These are phyloP conservation scores for Vespertilio murinus DNA, from an alignment of 2,797 vertebrate genomes.

Conservation along the genomic window DNA sequence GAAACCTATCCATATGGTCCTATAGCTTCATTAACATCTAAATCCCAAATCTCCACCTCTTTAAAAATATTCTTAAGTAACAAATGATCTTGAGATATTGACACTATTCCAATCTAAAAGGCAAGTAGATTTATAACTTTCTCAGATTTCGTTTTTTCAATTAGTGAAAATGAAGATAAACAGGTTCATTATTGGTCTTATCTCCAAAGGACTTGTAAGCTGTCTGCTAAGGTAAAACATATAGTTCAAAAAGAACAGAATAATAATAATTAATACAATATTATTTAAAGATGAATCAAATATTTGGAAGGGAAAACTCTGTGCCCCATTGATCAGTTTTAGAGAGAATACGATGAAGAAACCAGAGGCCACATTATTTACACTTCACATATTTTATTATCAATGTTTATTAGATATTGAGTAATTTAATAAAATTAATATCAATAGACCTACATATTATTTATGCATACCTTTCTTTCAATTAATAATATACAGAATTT, in stretches of 20 bases:
- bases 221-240: background rate
- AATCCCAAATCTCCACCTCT: background rate
- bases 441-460: background rate
- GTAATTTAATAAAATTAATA: constrained; percentile 49
- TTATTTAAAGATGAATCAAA: constrained; percentile 39
- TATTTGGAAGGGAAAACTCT: constrained; percentile 1
- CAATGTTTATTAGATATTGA: constrained; percentile 67
- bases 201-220: constrained; percentile 9
- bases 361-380: constrained; percentile 37
- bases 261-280: constrained; percentile 9
- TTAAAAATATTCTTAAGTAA: constrained; percentile 8
- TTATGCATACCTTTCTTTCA: constrained; percentile 35
- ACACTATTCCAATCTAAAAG: constrained; percentile 36
- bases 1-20: background rate
- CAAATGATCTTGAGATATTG: background rate
- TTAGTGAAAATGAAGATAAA: constrained; percentile 38
- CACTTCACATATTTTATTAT: constrained; percentile 49
- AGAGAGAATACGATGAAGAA: background rate
- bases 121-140: background rate
- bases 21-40: background rate
- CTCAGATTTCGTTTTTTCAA: background rate
- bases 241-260: background rate
- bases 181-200: background rate
- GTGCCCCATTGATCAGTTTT: background rate
- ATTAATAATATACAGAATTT: constrained; percentile 62